A percentile compares a stretch with the other conserved stretches of the same genome.
These are phyloP conservation scores for Labeo calbasu DNA, from an alignment of 2,797 vertebrate species.

Conservation along the genomic window DNA sequence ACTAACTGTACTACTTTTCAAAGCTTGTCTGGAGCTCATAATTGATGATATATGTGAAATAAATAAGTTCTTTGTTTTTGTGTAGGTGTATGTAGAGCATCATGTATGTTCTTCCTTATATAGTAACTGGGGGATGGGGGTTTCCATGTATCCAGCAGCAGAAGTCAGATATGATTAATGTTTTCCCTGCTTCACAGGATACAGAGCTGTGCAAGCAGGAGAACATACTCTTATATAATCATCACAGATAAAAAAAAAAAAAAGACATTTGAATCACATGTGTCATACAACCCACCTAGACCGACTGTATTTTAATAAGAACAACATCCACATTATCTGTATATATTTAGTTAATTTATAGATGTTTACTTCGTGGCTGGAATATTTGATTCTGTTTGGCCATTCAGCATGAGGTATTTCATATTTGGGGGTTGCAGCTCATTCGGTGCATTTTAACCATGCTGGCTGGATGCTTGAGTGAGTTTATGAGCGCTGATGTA, in stretches of 20 bases:
- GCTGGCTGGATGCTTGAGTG: slow-evolving; percentile 3
- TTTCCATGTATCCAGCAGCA: slow-evolving; percentile 68
- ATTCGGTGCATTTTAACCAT: background rate
- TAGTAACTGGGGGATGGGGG: slow-evolving; percentile 69
- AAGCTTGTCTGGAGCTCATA: background rate
- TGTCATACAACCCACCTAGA: slow-evolving; percentile 4
- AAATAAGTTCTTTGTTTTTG: background rate
- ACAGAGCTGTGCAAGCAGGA: slow-evolving; percentile 59
- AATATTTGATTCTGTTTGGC: background rate
- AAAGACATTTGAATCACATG: background rate
- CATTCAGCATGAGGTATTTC: background rate
- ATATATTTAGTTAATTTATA: background rate
- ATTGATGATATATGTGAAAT: background rate
- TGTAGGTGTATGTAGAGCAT: slow-evolving; percentile 21
- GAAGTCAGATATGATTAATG: slow-evolving; percentile 79
- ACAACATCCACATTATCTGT: background rate
- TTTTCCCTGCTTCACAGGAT: slow-evolving; percentile 70
- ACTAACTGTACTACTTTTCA: background rate
- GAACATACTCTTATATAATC: slow-evolving; percentile 35
- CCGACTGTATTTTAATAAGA: background rate
- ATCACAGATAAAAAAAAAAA: background rate
- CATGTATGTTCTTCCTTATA: slow-evolving; percentile 47
- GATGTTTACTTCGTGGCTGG: background rate
- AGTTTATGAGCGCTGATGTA: slow-evolving; percentile 35
- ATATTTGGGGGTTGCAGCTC: background rate